Percentiles rank a stretch among this genome's conserved stretches.
Evolutionary conservation across 1,140 invertebrate genomes (phyloP).

Genomic region (Sycobia sp.): DNA sequence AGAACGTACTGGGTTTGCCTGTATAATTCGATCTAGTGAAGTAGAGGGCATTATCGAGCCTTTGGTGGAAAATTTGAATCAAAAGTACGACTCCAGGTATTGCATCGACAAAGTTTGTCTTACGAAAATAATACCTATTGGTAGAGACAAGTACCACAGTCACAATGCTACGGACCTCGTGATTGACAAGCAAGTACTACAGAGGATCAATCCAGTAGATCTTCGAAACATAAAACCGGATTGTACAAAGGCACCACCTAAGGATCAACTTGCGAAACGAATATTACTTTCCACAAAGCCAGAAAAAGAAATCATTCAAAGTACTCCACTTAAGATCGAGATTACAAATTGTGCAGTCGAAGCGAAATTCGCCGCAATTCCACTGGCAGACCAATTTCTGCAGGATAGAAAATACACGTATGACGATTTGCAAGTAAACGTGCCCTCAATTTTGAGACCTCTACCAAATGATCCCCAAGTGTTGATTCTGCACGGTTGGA

Average conservation of each 20-base stretch:
- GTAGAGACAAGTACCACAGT: conserved; percentile 4
- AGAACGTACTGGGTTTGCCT: conserved; percentile 35
- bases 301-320: background rate
- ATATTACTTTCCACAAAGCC: too few species aligned
- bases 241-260: conserved; percentile 16
- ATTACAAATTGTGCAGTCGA: conserved; percentile 50
- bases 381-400: conserved; percentile 40
- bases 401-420: conserved; percentile 48
- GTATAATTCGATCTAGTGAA: conserved; percentile 43
- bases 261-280: too few species aligned
- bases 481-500: conserved; percentile 50
- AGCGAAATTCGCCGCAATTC: conserved; percentile 39
- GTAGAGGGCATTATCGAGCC: conserved; percentile 40
- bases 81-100: conserved; percentile 42
- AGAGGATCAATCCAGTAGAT: conserved; percentile 37
- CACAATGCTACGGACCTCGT: background rate
- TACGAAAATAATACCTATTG: conserved; percentile 30
- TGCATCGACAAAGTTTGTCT: conserved; percentile 47
- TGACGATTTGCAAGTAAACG: conserved; percentile 46
- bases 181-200: conserved; percentile 36
- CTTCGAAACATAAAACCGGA: conserved; percentile 12
- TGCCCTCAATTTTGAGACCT: conserved; percentile 47
- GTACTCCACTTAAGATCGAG: conserved; percentile 36
- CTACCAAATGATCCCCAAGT: conserved; percentile 26
- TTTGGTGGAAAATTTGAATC: conserved; percentile 42